Evolutionary conservation across 2,888 invertebrate species (phyloP).

Genomic region (Stenchaetothrips biformis): DNA sequence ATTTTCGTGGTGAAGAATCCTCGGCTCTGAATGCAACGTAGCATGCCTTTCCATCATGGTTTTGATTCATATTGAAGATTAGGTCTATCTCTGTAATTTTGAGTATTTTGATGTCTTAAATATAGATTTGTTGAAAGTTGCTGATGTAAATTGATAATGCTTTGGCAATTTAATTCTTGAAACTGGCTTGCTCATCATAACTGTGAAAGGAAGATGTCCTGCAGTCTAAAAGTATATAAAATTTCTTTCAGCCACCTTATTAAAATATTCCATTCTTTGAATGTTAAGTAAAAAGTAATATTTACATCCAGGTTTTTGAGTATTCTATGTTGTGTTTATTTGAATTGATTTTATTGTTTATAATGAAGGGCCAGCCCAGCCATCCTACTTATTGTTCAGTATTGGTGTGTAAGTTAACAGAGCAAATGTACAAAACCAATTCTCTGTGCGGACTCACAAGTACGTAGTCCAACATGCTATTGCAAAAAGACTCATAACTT

Average conservation of each 20-base stretch:
- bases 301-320: not conserved
- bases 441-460: not conserved
- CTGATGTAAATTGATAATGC: not conserved
- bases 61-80: slow-evolving; percentile 5
- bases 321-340: slow-evolving; percentile 21
- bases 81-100: slow-evolving; percentile 16
- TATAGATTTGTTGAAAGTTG: slow-evolving; percentile 9
- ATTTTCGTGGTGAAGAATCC: not conserved
- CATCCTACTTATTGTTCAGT: slow-evolving; percentile 21
- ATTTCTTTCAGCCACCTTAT: not conserved
- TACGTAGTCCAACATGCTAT: not conserved
- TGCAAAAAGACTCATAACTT: slow-evolving; percentile 21
- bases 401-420: slow-evolving; percentile 21
- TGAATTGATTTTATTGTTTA: slow-evolving; percentile 20
- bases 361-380: slow-evolving; percentile 10
- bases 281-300: not conserved
- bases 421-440: slow-evolving; percentile 19
- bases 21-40: not conserved
- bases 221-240: not conserved
- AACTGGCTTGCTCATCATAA: not conserved
- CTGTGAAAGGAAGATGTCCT: not conserved
- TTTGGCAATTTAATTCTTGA: not conserved
- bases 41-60: not conserved
- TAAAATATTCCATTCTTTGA: not conserved
- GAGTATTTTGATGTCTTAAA: slow-evolving; percentile 24